These are phyloP conservation scores for Diadegma fenestrale DNA, from an alignment of 2,888 invertebrate species.

Conservation along the genomic window DNA sequence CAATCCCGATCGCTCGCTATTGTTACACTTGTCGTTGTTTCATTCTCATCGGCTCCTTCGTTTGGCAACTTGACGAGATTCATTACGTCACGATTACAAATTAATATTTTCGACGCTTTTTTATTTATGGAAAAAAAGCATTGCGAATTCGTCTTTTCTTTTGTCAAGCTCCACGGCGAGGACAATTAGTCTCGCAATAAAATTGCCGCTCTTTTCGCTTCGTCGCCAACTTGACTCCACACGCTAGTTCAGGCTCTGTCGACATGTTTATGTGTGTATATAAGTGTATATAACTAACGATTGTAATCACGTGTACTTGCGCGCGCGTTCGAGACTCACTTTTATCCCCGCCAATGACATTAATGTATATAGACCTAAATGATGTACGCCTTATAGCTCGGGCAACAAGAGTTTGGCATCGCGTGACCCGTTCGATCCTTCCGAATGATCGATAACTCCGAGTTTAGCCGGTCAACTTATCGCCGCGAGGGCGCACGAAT, in stretches of 20 bases:
- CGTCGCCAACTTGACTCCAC: constrained; percentile 9
- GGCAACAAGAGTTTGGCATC: constrained; percentile 60
- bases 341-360: constrained; percentile 53
- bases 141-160: background rate
- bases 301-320: constrained; percentile 57
- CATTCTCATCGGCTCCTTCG: constrained; percentile 49
- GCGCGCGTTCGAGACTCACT: constrained; percentile 56
- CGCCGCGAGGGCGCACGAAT: constrained; percentile 54
- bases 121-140: background rate
- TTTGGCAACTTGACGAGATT: constrained; percentile 27
- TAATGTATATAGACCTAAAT: constrained; percentile 25
- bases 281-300: background rate
- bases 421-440: constrained; percentile 75
- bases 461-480: constrained; percentile 74
- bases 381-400: constrained; percentile 24
- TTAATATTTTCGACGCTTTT: background rate
- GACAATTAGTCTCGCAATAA: constrained; percentile 13
- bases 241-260: background rate
- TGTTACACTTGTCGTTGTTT: constrained; percentile 34
- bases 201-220: background rate
- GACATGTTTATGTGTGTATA: background rate
- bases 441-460: constrained; percentile 71
- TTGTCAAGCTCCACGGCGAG: background rate
- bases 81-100: constrained; percentile 18
- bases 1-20: constrained; percentile 38